phyloP scores from a whole-genome alignment of 2,113 vertebrate genomes.

The Pantherophis guttatus region DNA sequence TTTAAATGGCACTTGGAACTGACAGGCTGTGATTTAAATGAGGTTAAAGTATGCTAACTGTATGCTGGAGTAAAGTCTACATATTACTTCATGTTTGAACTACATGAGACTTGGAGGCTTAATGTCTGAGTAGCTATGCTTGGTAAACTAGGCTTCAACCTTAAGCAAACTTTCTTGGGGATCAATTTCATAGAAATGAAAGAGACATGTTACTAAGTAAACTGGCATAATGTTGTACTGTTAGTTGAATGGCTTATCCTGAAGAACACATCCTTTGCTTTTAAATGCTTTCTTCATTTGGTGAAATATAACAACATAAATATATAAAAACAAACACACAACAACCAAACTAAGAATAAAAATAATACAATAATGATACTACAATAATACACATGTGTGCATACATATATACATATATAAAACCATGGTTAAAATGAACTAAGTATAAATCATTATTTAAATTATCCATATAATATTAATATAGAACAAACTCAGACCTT shows the following conservation, averaged over 20 bases:
- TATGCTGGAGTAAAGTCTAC: background rate
- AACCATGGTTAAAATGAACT: background rate
- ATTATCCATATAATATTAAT: background rate
- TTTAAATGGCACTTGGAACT: background rate
- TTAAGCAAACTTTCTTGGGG: background rate
- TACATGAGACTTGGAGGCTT: background rate
- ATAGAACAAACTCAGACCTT: background rate
- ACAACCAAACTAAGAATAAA: background rate
- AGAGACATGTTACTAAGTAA: background rate
- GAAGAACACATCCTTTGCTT: background rate
- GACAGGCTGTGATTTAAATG: background rate
- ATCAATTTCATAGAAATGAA: too few relatives aligned
- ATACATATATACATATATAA: background rate
- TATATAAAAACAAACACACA: background rate
- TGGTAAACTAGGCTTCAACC: background rate
- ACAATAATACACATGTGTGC: background rate
- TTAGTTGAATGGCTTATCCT: background rate
- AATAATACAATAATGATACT: background rate
- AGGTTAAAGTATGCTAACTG: background rate
- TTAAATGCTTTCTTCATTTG: background rate
- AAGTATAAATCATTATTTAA: background rate
- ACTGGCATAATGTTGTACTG: background rate
- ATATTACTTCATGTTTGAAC: background rate
- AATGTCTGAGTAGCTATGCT: background rate
- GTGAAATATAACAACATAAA: background rate